phyloP scores from a whole-genome alignment of 2,888 invertebrate genomes.

The Priocnemis perturbator region DNA sequence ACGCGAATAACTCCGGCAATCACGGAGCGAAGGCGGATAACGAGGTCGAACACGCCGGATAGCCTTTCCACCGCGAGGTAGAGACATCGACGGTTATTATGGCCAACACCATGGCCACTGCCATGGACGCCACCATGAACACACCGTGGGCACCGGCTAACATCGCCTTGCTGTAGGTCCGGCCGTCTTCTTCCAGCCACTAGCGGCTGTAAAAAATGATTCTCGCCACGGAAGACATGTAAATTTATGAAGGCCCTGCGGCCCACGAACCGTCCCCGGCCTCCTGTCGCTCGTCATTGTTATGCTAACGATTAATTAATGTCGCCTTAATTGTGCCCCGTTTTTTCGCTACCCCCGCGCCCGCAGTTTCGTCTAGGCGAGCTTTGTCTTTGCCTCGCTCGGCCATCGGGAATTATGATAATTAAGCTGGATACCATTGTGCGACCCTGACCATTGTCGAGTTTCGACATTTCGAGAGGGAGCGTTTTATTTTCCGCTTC shows the following conservation, averaged over 20 bases:
- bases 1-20: not conserved
- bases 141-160: slow-evolving; percentile 30
- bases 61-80: not conserved
- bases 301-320: slow-evolving; percentile 69
- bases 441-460: too few relatives aligned
- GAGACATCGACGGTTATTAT: slow-evolving; percentile 70
- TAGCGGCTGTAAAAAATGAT: slow-evolving; percentile 72
- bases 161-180: slow-evolving; percentile 70
- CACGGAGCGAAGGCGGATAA: not conserved
- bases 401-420: not conserved
- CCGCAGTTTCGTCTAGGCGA: too few relatives aligned
- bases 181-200: slow-evolving; percentile 51
- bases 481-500: not conserved
- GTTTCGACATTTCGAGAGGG: too few relatives aligned
- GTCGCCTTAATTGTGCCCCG: slow-evolving; percentile 63
- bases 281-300: slow-evolving; percentile 53
- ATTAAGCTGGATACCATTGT: not conserved
- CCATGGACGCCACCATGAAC: too few relatives aligned
- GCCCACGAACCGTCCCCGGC: slow-evolving; percentile 45
- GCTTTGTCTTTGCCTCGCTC: slow-evolving; percentile 28
- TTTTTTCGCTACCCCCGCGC: not conserved
- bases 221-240: slow-evolving; percentile 72
- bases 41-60: not conserved
- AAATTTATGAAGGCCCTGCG: slow-evolving; percentile 72
- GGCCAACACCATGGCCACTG: slow-evolving; percentile 69